Evolutionary conservation across 2,113 vertebrate species (phyloP), one percentile per base, ranked within the genome.

Genomic region (Butorides virescens): DNA sequence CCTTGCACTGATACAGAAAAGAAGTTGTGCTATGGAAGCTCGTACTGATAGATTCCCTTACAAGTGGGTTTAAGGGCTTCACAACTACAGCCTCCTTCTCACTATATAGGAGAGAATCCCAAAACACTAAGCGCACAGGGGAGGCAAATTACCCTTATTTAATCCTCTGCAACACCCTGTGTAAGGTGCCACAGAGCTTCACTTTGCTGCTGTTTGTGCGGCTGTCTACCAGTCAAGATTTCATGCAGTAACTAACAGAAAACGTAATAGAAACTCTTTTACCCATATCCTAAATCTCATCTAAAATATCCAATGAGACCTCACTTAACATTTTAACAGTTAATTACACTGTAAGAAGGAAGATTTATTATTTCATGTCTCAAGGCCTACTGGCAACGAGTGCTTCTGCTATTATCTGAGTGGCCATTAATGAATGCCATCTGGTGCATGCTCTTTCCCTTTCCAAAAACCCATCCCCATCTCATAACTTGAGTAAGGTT

Each of bases 291-390:
- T 42, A 77, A 50, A 92, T 55, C 66, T 80, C 71, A 47, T 32
- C 56, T 39, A 7, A 93, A 87, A 21, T 58, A 91, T 27, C 46
- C 52, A 91, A 19, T 1, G 20, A 90, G 74, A 47, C 34, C 44
- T 47, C 73, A 42, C 52, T 62, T 74, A 53, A 73, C 58, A 62
- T 46, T 76, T 63, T 59, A 63, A 65, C 26, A 65, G 27, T 92
- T 94, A 92, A 93, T 77, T 85, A 90, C 92, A 77, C 63, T 47
- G 61, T 10, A 95, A 90, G 17, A 58, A 68, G 55, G 68, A 50
- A 86, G 52, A 95, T 90, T 73, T 77, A 88, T 80, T 84, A 39
- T 76, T 94, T 77, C 56, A 32, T 36, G 42, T 76, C 55, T 95
- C 36, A 72, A 55, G 88, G 67, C 94, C 87, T 39, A 73, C 70